Base-by-base conservation (phyloP, 2,113 vertebrate genomes). In the Cryptomyrus ogoouensis region DNA sequence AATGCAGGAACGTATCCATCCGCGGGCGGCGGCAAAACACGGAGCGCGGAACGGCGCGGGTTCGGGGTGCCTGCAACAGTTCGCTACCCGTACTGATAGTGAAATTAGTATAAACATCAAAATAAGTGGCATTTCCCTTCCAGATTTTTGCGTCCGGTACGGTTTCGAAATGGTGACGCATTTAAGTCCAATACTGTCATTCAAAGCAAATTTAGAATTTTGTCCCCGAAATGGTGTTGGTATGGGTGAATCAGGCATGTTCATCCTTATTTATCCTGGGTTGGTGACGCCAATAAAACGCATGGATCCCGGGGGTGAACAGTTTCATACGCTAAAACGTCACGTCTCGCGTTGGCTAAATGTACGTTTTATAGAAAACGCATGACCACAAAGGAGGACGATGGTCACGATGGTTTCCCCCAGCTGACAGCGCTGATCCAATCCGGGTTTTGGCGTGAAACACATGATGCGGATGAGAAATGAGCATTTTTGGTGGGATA, bases 361-460 rank as follows among this genome's bases (percentile, higher is more conserved):
- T 39, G 70, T 77, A 17, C 13, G 42, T n/a, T 49, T 49, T 86
- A n/a, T 50, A 27, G n/a, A 42, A 52, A 87, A 53, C 9, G 6
- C 21, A 53, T 31, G 62, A 31, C 44, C n/a, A 2, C 5, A 44
- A 10, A 56, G 49, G 3, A 17, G 47, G 74, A 7, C 15, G 35
- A 31, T 46, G 85, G 74, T 90, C 86, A 88, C 86, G 86, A 42
- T 83, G 66, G 90, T 80, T 53, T 80, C 47, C 50, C 56, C 90
- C 90, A 88, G 86, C 66, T 88, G 90, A 62, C 66, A 47, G 85
- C 15, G 44, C n/a, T 35, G 86, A 90, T 90, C 90, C 85, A 88
- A 88, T 90, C 90, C 90, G 86, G 86, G 50, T 90, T 90, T 90
- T 90, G 7, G 66, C 27, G 49, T 9, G 39, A 83, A 89, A 74